Percentiles rank a stretch among this genome's conserved stretches.
phyloP scores from a whole-genome alignment of 2,797 vertebrate species.

The Molossus alvarezi region DNA sequence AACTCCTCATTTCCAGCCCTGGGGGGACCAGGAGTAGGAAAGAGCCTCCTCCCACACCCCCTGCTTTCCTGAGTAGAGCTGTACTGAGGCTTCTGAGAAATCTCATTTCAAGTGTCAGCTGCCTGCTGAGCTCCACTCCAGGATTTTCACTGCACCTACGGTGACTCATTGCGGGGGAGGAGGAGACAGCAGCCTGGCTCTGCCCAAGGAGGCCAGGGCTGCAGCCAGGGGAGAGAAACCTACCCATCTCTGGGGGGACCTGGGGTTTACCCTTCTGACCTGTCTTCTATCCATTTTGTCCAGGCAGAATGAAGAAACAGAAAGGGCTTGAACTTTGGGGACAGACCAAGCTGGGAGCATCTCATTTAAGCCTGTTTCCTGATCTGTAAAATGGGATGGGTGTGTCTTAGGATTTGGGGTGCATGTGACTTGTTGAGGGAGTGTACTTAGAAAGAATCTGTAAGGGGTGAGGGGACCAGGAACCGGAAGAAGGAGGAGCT shows the following conservation, averaged over 20 bases:
- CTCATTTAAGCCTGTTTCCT: constrained; percentile 16
- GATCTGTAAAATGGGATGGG: neutral
- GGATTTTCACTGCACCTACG: neutral
- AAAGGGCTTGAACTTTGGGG: neutral
- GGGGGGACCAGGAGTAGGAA: neutral
- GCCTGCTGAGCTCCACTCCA: neutral
- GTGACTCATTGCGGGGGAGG: constrained; percentile 70
- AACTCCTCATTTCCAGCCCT: neutral
- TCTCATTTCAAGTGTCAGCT: constrained; percentile 28
- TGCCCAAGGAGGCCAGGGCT: neutral
- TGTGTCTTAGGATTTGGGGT: neutral
- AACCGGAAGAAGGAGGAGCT: neutral
- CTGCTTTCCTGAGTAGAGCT: neutral
- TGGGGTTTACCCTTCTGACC: neutral
- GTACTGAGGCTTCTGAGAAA: constrained; percentile 64
- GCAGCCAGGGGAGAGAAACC: neutral
- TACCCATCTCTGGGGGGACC: neutral
- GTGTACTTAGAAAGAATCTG: neutral
- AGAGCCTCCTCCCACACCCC: neutral
- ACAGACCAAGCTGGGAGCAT: neutral
- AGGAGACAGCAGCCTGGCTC: neutral
- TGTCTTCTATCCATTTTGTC: neutral
- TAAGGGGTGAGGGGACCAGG: neutral
- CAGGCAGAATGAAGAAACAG: neutral
- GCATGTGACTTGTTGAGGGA: neutral